These are phyloP conservation scores for Orussus abietinus DNA, from an alignment of 1,140 invertebrate species.

Conservation along the genomic window DNA sequence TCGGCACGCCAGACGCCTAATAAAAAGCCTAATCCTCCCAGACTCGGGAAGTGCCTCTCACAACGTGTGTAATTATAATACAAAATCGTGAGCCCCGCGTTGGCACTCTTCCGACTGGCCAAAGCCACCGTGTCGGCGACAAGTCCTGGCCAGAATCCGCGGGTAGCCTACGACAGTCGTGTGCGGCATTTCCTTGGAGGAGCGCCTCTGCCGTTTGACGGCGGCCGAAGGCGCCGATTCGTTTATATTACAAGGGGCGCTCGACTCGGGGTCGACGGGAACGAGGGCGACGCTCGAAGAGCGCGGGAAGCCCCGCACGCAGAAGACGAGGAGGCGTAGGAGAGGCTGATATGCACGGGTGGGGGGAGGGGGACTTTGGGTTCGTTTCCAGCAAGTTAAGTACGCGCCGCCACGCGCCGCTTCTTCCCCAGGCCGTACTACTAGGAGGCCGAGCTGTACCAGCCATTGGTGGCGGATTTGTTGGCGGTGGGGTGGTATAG, in stretches of 20 bases:
- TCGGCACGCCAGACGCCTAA: too few species aligned
- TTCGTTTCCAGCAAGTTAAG: slow-evolving; percentile 31
- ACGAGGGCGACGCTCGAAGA: not conserved
- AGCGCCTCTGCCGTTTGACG: not conserved
- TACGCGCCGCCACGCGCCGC: slow-evolving; percentile 31
- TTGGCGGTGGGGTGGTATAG: slow-evolving; percentile 79
- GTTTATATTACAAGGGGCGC: slow-evolving; percentile 5
- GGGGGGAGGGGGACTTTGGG: slow-evolving; percentile 14
- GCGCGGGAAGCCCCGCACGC: not conserved
- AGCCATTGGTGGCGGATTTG: slow-evolving; percentile 56
- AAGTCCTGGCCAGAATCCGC: too few species aligned
- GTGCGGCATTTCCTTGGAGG: slow-evolving; percentile 6
- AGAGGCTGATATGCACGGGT: slow-evolving; percentile 17
- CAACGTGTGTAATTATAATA: too few species aligned
- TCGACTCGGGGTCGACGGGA: slow-evolving; percentile 5
- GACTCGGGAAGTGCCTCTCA: too few species aligned
- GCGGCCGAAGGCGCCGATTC: slow-evolving; percentile 3
- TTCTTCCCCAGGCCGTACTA: slow-evolving; percentile 23
- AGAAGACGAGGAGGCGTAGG: not conserved
- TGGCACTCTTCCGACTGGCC: too few species aligned
- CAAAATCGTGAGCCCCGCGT: too few species aligned
- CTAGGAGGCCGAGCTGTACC: slow-evolving; percentile 53
- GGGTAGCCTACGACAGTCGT: too few species aligned
- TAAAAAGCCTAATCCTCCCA: too few species aligned
- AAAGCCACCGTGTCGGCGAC: too few species aligned